Percentiles rank a stretch among this genome's conserved stretches.
Evolutionary conservation across 2,113 vertebrate genomes (phyloP).

Genomic region (Actinemys pallida): DNA sequence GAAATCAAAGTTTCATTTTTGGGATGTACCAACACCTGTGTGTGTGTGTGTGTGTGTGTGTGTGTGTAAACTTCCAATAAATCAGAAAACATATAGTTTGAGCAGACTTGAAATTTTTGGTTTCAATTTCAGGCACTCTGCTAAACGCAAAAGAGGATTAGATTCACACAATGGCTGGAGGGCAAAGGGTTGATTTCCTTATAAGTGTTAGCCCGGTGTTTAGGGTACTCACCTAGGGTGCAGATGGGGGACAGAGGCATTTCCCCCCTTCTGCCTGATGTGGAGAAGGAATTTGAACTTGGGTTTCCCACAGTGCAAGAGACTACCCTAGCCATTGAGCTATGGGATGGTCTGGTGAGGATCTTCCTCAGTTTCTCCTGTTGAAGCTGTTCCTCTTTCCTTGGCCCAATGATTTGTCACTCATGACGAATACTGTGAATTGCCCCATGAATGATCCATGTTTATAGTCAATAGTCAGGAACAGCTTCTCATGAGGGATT

Average conservation of each 20-base stretch:
- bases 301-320: neutral
- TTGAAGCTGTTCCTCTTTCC: neutral
- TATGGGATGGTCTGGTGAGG: too few species aligned
- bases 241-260: neutral
- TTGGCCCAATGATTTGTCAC: neutral
- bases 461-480: too few species aligned
- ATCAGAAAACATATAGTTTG: neutral
- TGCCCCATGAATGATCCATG: neutral
- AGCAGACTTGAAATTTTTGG: neutral
- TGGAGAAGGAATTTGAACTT: neutral
- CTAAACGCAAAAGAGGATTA: too few species aligned
- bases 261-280: neutral
- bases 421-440: neutral
- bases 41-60: too few species aligned
- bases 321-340: too few species aligned
- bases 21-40: neutral
- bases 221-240: neutral
- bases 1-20: neutral
- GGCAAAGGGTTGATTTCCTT: neutral
- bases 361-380: too few species aligned
- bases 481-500: neutral
- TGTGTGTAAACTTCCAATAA: too few species aligned
- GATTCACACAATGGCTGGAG: neutral
- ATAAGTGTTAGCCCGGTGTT: neutral
- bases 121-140: too few species aligned